Base-by-base conservation (phyloP, 1,140 invertebrate genomes). In the Microvelia longipes region DNA sequence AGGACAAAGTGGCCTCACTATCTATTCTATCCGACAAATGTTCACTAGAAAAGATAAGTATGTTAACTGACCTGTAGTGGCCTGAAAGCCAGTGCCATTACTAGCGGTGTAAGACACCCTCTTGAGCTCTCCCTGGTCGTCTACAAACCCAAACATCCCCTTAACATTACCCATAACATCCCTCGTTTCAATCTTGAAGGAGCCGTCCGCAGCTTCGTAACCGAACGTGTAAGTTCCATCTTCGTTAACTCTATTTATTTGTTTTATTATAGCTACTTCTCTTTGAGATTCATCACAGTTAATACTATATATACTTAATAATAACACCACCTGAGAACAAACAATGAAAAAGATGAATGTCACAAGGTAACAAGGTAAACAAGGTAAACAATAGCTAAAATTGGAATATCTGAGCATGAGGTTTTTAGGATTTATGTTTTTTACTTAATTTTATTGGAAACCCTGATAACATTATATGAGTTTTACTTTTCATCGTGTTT, bases 211-310 rank as follows among this genome's bases (percentile, higher is more conserved):
- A 1, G 90, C 89, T 80, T 92, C 91, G 75, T 90, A 92, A 0
- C 90, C 91, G 71, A 90, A 91, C 0, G 90, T 92, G 75, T 92
- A 93, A 0, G 89, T 89, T 26, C 90, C 90, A 78, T 93, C 91
- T 60, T 90, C 86, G 75, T 92, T 92, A 0, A 91, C 81, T 77
- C 88, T 85, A 71, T 90, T 86, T 73, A 93, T 90, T 77, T 91
- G 88, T 76, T 91, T 91, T 29, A 87, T 78, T 72, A 86, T 87
- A 13, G 83, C 81, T 15, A 85, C 84, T 74, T 81, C 81, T 66
- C 80, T 77, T 78, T 80, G 74, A 24, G 71, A 62, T 13, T 70
- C 71, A 60, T 71, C 62, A 64, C 35, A 50, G 19, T 19, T 50
- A 19, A 50, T 50, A 19, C 35, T 11, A 50, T 50, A 5, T 19